A percentile compares a stretch with the other conserved stretches of the same genome.
Conservation (phyloP, 2,888 invertebrate species). For the Cheilosia impressa region DNA sequence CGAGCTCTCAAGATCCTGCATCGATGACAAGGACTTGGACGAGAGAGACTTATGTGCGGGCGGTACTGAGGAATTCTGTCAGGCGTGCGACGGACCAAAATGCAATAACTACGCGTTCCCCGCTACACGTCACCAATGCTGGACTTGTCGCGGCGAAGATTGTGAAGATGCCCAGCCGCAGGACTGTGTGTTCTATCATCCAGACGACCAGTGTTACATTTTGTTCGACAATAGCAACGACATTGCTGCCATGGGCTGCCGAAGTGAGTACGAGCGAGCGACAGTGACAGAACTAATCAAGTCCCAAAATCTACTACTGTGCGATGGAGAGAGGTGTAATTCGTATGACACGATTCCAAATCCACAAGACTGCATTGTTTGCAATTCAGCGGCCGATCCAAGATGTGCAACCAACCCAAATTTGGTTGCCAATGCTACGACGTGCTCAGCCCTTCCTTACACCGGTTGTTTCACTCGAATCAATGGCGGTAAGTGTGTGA, state of each 20-base stretch:
- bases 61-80: conserved; percentile 76
- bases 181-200: conserved; percentile 78
- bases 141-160: conserved; percentile 74
- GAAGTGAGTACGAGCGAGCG: conserved; percentile 79
- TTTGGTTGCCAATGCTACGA: conserved; percentile 70
- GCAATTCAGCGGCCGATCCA: conserved; percentile 78
- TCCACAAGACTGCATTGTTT: conserved; percentile 78
- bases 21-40: conserved; percentile 79
- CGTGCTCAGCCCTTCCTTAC: conserved; percentile 79
- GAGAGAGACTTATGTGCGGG: conserved; percentile 78
- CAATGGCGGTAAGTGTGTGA: conserved; percentile 75
- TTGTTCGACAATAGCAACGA: conserved; percentile 76
- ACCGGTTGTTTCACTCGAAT: conserved; percentile 79
- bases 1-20: conserved; percentile 79
- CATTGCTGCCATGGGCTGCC: conserved; percentile 80
- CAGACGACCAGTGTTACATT: conserved; percentile 79
- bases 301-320: conserved; percentile 78
- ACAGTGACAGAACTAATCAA: conserved; percentile 77
- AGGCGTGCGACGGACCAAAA: conserved; percentile 76
- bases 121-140: conserved; percentile 78
- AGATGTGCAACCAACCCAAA: conserved; percentile 81
- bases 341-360: conserved; percentile 58
- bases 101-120: conserved; percentile 78
- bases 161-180: conserved; percentile 74
- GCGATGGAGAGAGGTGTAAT: conserved; percentile 79